Conservation (phyloP, 1,140 invertebrate species). For the Temnothorax curvispinosus region DNA sequence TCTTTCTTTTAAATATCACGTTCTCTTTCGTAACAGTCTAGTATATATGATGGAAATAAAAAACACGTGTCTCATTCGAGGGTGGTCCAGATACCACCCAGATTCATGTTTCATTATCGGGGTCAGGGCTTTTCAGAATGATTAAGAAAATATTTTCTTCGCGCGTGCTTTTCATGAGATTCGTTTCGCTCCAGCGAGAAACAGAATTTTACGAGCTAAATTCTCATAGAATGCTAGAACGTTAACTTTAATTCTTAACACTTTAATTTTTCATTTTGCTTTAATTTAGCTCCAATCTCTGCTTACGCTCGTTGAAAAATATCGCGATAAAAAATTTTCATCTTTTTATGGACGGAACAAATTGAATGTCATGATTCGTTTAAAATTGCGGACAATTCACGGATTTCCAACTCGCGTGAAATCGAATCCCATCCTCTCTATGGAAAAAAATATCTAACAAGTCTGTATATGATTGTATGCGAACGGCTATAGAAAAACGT, state of each 20-base stretch:
- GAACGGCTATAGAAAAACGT: constrained; percentile 40
- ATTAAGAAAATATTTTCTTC: constrained; percentile 20
- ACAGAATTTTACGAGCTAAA: constrained; percentile 3
- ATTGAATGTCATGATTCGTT: constrained; percentile 61
- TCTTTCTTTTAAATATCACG: background rate
- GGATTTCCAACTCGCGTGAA: constrained; percentile 41
- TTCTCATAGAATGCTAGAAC: constrained; percentile 16
- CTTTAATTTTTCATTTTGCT: constrained; percentile 34
- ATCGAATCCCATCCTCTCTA: constrained; percentile 43
- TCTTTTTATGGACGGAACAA: constrained; percentile 36
- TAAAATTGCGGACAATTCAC: constrained; percentile 52
- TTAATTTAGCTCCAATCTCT: constrained; percentile 43
- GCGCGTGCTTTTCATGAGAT: constrained; percentile 23
- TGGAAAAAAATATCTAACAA: constrained; percentile 27
- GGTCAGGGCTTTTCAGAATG: constrained; percentile 26
- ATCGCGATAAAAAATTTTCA: constrained; percentile 21
- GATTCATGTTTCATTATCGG: constrained; percentile 36
- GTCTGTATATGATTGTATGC: constrained; percentile 15
- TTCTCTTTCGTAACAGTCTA: background rate
- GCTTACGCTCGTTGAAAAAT: constrained; percentile 43
- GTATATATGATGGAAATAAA: background rate
- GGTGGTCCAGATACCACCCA: constrained; percentile 16
- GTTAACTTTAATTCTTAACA: constrained; percentile 24
- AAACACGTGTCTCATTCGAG: constrained; percentile 18
- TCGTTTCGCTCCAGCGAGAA: constrained; percentile 7